These are phyloP conservation scores for Ophion costatus DNA, from an alignment of 2,888 invertebrate species.

Conservation along the genomic window DNA sequence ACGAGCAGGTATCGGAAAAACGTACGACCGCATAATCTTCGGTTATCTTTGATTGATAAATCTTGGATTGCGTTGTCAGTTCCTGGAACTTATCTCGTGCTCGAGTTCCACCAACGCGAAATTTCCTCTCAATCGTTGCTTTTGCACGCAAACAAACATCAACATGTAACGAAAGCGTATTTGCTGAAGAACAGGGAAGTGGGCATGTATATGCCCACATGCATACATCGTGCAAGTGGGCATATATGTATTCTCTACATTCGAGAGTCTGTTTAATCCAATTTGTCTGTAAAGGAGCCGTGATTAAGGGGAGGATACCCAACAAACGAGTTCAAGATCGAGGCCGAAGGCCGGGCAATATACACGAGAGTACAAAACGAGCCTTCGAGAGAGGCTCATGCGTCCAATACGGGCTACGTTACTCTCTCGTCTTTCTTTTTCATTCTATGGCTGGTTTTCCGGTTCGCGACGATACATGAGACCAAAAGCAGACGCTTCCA, in stretches of 20 bases:
- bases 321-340: slow-evolving; percentile 62
- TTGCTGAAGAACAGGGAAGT: not conserved
- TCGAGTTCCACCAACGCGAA: too few relatives aligned
- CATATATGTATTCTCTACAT: not conserved
- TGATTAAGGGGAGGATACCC: not conserved
- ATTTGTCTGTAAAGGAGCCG: slow-evolving; percentile 33
- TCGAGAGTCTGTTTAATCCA: slow-evolving; percentile 34
- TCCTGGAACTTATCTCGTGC: too few relatives aligned
- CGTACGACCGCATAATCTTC: too few relatives aligned
- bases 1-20: too few relatives aligned
- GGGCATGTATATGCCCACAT: too few relatives aligned
- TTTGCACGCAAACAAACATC: too few relatives aligned
- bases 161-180: not conserved
- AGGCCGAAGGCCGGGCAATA: slow-evolving; percentile 46
- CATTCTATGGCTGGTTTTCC: slow-evolving; percentile 53
- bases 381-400: slow-evolving; percentile 31
- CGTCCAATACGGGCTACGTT: slow-evolving; percentile 55
- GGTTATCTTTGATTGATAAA: not conserved
- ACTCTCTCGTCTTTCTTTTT: slow-evolving; percentile 47
- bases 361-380: slow-evolving; percentile 27
- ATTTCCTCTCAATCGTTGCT: too few relatives aligned
- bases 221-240: not conserved
- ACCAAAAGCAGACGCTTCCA: slow-evolving; percentile 49
- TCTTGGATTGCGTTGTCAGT: too few relatives aligned
- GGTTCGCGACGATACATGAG: slow-evolving; percentile 63